Percentiles rank a stretch among this genome's conserved stretches.
Evolutionary conservation across 2,113 vertebrate genomes (phyloP).

Genomic region (Tenebrosternarchus preto): DNA sequence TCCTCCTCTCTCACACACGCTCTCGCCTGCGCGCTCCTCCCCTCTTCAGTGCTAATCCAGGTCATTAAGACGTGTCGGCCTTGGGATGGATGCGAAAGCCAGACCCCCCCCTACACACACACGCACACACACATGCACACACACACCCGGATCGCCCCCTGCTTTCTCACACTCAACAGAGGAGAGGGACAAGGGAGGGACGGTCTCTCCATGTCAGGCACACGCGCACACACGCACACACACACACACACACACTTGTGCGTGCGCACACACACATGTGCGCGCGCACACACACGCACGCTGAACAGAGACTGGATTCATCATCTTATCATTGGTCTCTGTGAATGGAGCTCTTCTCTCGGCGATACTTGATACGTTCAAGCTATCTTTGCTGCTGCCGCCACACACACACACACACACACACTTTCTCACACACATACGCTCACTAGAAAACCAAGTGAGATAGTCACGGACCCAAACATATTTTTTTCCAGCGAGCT

Average conservation of each 20-base stretch:
- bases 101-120: slow-evolving; percentile 25
- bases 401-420: slow-evolving; percentile 24
- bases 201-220: neutral
- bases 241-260: slow-evolving; percentile 11
- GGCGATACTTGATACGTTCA: slow-evolving; percentile 69
- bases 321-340: slow-evolving; percentile 72
- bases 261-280: neutral
- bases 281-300: neutral
- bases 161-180: slow-evolving; percentile 72
- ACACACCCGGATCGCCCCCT: slow-evolving; percentile 56
- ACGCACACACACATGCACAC: no score
- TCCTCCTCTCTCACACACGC: slow-evolving; percentile 22
- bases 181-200: slow-evolving; percentile 14
- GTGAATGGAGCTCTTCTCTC: slow-evolving; percentile 74
- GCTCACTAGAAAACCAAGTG: slow-evolving; percentile 20
- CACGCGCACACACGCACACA: neutral
- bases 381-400: slow-evolving; percentile 60
- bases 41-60: slow-evolving; percentile 63
- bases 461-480: neutral
- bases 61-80: slow-evolving; percentile 75
- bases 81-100: slow-evolving; percentile 52
- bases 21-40: slow-evolving; percentile 12
- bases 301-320: slow-evolving; percentile 76
- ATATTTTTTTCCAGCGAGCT: slow-evolving; percentile 1
- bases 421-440: slow-evolving; percentile 35